A percentile compares a stretch with the other conserved stretches of the same genome.
Evolutionary conservation across 2,888 invertebrate species (phyloP).

Genomic region (Dione juno): DNA sequence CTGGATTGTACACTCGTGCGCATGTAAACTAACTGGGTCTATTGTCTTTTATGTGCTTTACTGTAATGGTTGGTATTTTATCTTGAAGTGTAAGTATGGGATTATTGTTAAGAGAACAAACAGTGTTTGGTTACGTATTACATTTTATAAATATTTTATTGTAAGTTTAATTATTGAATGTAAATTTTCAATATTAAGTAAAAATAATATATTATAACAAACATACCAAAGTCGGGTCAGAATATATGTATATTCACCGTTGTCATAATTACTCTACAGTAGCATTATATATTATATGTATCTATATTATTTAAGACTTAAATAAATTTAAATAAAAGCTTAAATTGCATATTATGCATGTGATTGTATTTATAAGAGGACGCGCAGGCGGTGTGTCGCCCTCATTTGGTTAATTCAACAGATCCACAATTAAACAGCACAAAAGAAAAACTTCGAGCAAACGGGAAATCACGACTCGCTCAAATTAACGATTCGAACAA

Average conservation of each 20-base stretch:
- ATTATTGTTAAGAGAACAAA: background rate
- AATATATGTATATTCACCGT: background rate
- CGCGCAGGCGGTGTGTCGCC: constrained; percentile 54
- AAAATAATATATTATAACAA: too few relatives aligned
- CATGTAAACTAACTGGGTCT: constrained; percentile 39
- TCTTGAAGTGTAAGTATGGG: background rate
- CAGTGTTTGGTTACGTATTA: constrained; percentile 11
- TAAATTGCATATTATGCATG: constrained; percentile 21
- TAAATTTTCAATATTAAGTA: background rate
- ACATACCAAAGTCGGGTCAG: too few relatives aligned
- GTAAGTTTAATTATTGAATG: background rate
- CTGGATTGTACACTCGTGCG: constrained; percentile 58
- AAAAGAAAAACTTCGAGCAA: constrained; percentile 67
- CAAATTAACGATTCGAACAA: constrained; percentile 68
- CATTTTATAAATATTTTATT: background rate
- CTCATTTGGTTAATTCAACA: constrained; percentile 80
- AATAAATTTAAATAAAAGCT: background rate
- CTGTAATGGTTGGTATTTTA: background rate
- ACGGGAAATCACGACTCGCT: constrained; percentile 73
- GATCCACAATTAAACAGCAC: constrained; percentile 76
- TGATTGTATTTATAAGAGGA: constrained; percentile 45
- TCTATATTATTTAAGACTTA: constrained; percentile 23
- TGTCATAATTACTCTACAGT: background rate
- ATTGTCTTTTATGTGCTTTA: constrained; percentile 24
- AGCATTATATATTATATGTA: constrained; percentile 47